Base-by-base conservation (phyloP, 2,888 invertebrate species). In the Sarcophaga variegata region DNA sequence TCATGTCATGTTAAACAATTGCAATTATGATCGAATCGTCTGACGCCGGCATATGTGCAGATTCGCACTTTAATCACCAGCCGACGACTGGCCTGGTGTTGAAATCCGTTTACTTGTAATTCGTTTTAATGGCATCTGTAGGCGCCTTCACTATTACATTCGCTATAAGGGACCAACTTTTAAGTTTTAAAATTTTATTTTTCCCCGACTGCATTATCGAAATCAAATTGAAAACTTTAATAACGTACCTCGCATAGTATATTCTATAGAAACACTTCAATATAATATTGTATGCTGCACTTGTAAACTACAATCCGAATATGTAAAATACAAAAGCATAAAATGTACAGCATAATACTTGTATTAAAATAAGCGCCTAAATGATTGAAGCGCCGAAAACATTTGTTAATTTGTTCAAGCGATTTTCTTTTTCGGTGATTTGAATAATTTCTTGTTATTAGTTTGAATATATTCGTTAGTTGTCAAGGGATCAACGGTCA, bases 1-100 rank as follows among this genome's bases (percentile, higher is more conserved):
- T 89, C 84, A 86, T 88, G 83, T 86, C 87, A 88, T 85, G 85
- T 86, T 87, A 47, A 86, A 83, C 81, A 86, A 81, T 83, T 85
- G 81, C 79, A 88, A 88, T 88, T 88, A 88, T 88, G 86, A 86
- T 87, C 71, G 85, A 79, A 85, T 88, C 86, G 88, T 88, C 88
- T 88, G 86, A 85, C 82, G 87, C 87, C 85, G 76, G 20, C 27
- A 47, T 59, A 67, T 77, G 59, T 63, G 71, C n/a, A 66, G 75
- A 78, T 81, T 71, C 74, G 47, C 60, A 83, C 66, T 80, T 66
- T 17, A 85, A 37, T 25, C 74, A 80, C 62, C 17, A 54, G 54
- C 54, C 54, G 54, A 54, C 80, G 71, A 76, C 8, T 45, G 59
- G 71, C 62, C 67, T 72, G 67, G 78, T 85, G 85, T 84, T 88